phyloP scores from a whole-genome alignment of 2,797 vertebrate species.

The Urocyon cinereoargenteus region DNA sequence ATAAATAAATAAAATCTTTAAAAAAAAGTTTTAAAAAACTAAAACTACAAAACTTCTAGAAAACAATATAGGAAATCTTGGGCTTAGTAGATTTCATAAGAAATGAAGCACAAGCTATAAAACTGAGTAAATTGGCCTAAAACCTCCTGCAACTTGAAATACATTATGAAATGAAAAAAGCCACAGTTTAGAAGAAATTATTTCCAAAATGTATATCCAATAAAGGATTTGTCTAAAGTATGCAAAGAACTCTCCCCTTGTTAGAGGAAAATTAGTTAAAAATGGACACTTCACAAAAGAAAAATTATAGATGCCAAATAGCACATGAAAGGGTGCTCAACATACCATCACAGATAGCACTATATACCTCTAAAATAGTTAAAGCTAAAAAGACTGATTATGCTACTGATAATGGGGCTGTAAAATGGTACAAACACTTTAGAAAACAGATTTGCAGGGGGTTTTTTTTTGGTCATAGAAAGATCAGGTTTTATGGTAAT shows the following conservation, averaged over 20 bases:
- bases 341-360: neutral
- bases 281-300: neutral
- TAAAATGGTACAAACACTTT: neutral
- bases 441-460: neutral
- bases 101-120: neutral
- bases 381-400: neutral
- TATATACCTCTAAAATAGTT: neutral
- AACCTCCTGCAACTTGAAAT: neutral
- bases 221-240: neutral
- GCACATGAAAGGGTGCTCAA: neutral
- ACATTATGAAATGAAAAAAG: constrained; percentile 5
- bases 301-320: neutral
- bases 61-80: neutral
- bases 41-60: neutral
- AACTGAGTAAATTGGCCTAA: neutral
- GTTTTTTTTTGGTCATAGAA: neutral
- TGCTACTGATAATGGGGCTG: neutral
- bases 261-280: neutral
- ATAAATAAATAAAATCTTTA: no score
- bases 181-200: neutral
- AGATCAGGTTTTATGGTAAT: neutral
- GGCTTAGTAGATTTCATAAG: neutral
- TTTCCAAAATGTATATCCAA: neutral
- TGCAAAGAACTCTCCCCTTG: neutral
- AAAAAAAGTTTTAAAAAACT: neutral